phyloP scores from a whole-genome alignment of 2,888 invertebrate species.

The Drosophila rubida region DNA sequence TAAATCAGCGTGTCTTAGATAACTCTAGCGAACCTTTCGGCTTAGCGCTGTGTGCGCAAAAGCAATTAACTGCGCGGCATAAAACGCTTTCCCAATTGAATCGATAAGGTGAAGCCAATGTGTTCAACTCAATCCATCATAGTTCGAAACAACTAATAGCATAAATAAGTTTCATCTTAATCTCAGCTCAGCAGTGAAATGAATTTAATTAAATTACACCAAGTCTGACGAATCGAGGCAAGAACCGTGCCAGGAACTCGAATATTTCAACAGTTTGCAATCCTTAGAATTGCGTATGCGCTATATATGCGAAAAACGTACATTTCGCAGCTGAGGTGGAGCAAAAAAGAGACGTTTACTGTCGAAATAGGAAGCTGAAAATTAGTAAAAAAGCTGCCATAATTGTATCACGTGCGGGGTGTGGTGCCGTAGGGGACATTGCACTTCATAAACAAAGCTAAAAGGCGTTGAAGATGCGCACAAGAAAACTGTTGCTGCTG shows the following conservation, averaged over 20 bases:
- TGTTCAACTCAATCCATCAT: no score
- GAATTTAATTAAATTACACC: neutral
- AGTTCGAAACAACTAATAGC: no score
- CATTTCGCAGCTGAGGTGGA: conserved; percentile 60
- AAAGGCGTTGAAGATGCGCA: conserved; percentile 70
- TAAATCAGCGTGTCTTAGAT: conserved; percentile 45
- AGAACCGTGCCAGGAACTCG: neutral
- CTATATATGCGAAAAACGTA: conserved; percentile 75
- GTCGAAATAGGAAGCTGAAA: conserved; percentile 27
- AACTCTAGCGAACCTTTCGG: neutral
- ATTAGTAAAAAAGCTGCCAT: conserved; percentile 73
- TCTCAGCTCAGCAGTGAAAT: neutral
- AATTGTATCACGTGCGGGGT: conserved; percentile 83
- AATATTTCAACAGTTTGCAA: conserved; percentile 1
- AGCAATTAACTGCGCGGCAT: no score
- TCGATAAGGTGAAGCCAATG: no score
- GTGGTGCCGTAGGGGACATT: conserved; percentile 34
- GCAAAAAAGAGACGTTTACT: conserved; percentile 28
- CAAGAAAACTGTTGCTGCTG: conserved; percentile 51
- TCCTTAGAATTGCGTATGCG: conserved; percentile 37
- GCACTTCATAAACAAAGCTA: conserved; percentile 82
- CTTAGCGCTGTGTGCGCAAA: neutral
- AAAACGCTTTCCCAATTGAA: no score
- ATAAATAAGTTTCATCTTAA: neutral
- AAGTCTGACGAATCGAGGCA: neutral